Evolutionary conservation across 2,797 vertebrate species (phyloP), one percentile per base, ranked within the genome.

Genomic region (Pipistrellus pygmaeus): DNA sequence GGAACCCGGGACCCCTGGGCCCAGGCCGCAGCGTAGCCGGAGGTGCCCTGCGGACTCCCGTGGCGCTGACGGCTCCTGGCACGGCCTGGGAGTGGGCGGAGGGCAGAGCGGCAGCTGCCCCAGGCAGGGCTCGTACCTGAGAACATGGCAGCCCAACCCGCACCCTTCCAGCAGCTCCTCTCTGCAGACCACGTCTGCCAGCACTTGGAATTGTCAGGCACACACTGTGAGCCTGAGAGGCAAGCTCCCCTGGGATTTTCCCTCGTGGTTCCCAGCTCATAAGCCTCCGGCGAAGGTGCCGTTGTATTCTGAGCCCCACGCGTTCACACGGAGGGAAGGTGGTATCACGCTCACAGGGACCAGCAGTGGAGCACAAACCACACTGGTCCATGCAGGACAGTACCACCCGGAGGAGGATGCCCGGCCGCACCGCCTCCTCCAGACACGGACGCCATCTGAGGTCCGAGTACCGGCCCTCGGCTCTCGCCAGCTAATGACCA

Each of bases 401-500:
- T 38, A 38, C 38, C 38, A 38, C 38, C 38, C 38, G 38, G 38
- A 38, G 38, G 38, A 38, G 38, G 38, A 38, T 38, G 38, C 38
- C 38, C 5, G 38, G 38, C 5, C 4, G 38, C 4, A 38, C 10
- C 38, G 27, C 27, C 68, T 21, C 23, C 30, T 21, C 17, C 9
- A 23, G 21, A 55, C 53, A 23, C 8, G 0, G 21, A 23, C 53
- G 53, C 53, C 53, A 23, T 1, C 53, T 10, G 46, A 71, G 6
- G 20, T 5, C 15, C 0, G 10, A 48, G 48, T 5, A 3, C 4
- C 1, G 1, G 8, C 18, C 32, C 35, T 1, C 6, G 44, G n/a
- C 38, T 62, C 9, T 21, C 35, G 30, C 3, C 17, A 53, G 60
- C 41, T 41, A 1, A 8, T 0, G 3, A 3, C 8, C 18, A 68